Percentiles rank a stretch among this genome's conserved stretches.
These are phyloP conservation scores for Drosophila tsacasi DNA, from an alignment of 1,140 invertebrate species.

Conservation along the genomic window DNA sequence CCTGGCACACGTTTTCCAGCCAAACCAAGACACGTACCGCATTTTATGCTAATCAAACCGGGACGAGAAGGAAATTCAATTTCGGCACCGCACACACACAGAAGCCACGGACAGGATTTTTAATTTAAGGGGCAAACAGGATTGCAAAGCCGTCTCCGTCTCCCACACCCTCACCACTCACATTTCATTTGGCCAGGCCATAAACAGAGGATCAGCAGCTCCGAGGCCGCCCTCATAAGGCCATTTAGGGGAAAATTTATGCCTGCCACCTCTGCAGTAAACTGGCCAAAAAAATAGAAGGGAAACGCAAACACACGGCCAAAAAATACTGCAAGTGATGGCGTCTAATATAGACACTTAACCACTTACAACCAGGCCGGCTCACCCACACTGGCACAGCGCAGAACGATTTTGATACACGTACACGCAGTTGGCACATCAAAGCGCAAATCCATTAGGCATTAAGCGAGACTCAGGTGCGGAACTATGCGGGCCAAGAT, in stretches of 20 bases:
- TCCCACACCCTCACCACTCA: conserved; percentile 13
- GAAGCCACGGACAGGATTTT: conserved; percentile 49
- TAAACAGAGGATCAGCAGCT: conserved; percentile 74
- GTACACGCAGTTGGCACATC: conserved; percentile 67
- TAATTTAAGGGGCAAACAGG: conserved; percentile 68
- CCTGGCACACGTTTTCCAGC: conserved; percentile 28
- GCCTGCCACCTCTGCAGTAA: conserved; percentile 51
- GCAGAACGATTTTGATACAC: conserved; percentile 47
- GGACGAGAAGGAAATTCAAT: conserved; percentile 56
- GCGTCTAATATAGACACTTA: conserved; percentile 77
- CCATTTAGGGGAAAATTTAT: conserved; percentile 75
- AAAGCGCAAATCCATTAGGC: conserved; percentile 81
- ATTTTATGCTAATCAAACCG: conserved; percentile 66
- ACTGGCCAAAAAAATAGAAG: conserved; percentile 31
- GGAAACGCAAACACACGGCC: conserved; percentile 13
- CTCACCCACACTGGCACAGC: conserved; percentile 2
- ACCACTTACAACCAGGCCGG: conserved; percentile 56
- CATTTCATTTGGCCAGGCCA: conserved; percentile 59
- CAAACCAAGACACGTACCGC: conserved; percentile 52
- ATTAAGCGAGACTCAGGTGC: conserved; percentile 56
- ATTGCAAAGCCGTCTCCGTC: conserved; percentile 20
- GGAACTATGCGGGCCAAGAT: conserved; percentile 38
- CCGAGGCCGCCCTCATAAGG: conserved; percentile 58
- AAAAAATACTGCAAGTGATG: conserved; percentile 72
- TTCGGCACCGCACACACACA: conserved; percentile 28